Evolutionary conservation across 2,888 invertebrate species (phyloP), one percentile per base, ranked within the genome.

Genomic region (Microplitis deprimator): DNA sequence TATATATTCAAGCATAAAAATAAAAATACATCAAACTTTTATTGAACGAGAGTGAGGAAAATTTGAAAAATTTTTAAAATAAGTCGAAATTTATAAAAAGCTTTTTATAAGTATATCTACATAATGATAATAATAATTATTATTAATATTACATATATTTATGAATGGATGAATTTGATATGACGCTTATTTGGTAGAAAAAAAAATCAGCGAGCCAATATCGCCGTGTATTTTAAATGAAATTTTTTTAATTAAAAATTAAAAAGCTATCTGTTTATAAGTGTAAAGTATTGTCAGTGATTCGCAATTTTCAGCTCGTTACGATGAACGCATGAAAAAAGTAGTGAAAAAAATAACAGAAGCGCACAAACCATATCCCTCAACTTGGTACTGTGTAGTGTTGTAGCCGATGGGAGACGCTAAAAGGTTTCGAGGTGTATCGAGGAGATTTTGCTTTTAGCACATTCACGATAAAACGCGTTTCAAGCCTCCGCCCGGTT

Each of bases 381-480:
- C 29, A 39, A 59, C 39, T 64, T 59, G 13, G 59, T 29, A 50
- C n/a, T 17, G 8, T n/a, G 41, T n/a, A 70, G 41, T 62, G 60
- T 60, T 71, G 17, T 70, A 29, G 73, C 40, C 50, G 20, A 64
- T 75, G 76, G 72, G 78, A 87, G 89, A 86, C 87, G 88, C 88
- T 89, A 89, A 89, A 89, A 89, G 89, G 88, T 88, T 88, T 86
- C 84, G 83, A 86, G 86, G 85, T 86, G 86, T 88, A 87, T 88
- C 87, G 85, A 85, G 85, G 86, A 88, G 88, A 89, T 89, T 89
- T 89, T 87, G 89, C 89, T 89, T 89, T 89, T 89, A 89, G 89
- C 88, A 87, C 88, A 87, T 87, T 87, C 85, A 84, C 87, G 87
- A 88, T 89, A 89, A 89, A 88, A 89, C 84, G 86, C 84, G 85